Base-by-base conservation (phyloP, 1,140 invertebrate genomes). In the Babylonia areolata region DNA sequence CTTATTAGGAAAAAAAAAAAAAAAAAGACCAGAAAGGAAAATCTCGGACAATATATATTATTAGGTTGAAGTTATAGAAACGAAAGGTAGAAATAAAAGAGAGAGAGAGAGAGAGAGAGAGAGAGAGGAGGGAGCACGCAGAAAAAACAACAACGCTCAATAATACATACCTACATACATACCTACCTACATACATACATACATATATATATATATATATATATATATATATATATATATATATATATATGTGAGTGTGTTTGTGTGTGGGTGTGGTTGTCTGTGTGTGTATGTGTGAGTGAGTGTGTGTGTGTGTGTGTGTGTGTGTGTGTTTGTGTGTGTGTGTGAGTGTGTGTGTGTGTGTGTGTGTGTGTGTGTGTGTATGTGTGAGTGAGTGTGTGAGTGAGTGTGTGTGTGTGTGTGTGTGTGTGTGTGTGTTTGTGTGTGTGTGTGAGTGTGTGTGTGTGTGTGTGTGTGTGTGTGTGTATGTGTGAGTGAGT, bases 261-360 rank as follows among this genome's bases (percentile, higher is more conserved):
- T n/a, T n/a, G n/a, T n/a, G n/a, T n/a, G n/a, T n/a, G n/a, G n/a
- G n/a, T n/a, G n/a, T n/a, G n/a, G n/a, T n/a, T n/a, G n/a, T n/a
- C n/a, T n/a, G n/a, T n/a, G n/a, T 69, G 64, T 69, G 28, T 69
- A 23, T 69, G 64, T 69, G 64, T 69, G 64, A 12, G 64, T 69
- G 64, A 5, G 64, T 69, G 64, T 69, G 64, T 31, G 64, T 69
- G 64, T 23, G 64, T 69, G 64, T 69, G 64, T n/a, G n/a, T n/a
- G n/a, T n/a, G n/a, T n/a, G n/a, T n/a, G n/a, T n/a, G n/a, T n/a
- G n/a, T n/a, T n/a, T n/a, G n/a, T n/a, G n/a, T n/a, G n/a, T n/a
- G n/a, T n/a, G n/a, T n/a, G n/a, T n/a, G n/a, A n/a, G n/a, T 69
- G 64, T 69, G 64, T 69, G 64, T 69, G 64, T 69, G 64, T 69